A percentile compares a stretch with the other conserved stretches of the same genome.
Evolutionary conservation across 2,797 vertebrate species (phyloP).

Genomic region (Manis pentadactyla): DNA sequence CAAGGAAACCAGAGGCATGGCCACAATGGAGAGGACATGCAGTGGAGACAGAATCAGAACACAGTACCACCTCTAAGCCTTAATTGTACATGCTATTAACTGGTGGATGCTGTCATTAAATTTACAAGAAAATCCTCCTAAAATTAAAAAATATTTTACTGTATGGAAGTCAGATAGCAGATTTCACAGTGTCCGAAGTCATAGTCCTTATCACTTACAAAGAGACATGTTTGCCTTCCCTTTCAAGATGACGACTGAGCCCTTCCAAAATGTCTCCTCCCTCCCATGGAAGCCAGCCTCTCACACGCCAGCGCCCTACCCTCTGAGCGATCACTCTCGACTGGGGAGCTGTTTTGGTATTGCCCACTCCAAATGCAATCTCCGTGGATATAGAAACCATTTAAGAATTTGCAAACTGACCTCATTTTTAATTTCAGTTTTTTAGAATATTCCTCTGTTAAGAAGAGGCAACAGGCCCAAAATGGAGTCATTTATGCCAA

Average conservation of each 20-base stretch:
- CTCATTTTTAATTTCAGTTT: slow-evolving; percentile 3
- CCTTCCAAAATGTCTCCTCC: not conserved
- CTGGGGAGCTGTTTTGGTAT: not conserved
- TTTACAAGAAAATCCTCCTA: not conserved
- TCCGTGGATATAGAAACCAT: not conserved
- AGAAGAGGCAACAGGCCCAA: not conserved
- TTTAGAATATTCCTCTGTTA: not conserved
- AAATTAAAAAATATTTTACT: not conserved
- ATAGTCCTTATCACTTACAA: not conserved
- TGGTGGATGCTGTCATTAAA: not conserved
- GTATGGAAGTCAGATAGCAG: not conserved
- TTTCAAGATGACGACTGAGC: not conserved
- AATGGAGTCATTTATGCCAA: not conserved
- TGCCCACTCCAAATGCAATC: not conserved
- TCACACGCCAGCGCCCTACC: not conserved
- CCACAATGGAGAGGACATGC: not conserved
- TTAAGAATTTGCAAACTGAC: not conserved
- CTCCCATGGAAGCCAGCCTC: not conserved
- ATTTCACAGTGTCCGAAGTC: not conserved
- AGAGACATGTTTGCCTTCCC: not conserved
- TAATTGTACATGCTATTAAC: not conserved
- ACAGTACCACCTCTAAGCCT: not conserved
- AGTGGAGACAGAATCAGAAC: not conserved
- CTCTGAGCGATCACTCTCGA: not conserved
- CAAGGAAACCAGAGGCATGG: not conserved